Evolutionary conservation across 2,888 invertebrate species (phyloP), one percentile per base, ranked within the genome.

Genomic region (Hirtodrosophila trivittata): DNA sequence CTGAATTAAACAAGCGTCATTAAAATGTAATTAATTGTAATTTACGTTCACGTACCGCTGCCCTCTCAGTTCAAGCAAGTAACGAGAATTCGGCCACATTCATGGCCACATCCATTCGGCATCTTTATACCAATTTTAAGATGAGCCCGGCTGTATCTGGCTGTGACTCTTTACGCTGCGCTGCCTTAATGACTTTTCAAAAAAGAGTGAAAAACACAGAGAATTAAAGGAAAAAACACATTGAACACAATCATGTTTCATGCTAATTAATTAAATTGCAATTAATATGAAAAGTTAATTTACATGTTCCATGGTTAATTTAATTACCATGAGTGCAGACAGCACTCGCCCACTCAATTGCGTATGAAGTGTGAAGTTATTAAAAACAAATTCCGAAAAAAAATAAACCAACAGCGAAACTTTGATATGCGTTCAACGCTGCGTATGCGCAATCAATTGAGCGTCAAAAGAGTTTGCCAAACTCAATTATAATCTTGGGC

Each of bases 11-110:
- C 85, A 88, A 83, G 85, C 87, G 88, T 86, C 86, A 89, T 88
- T 88, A 88, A 88, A 88, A 88, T 87, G 86, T 87, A 87, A 87
- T 89, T 89, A 88, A 86, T 87, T 86, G 87, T 86, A 87, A 87
- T 89, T 87, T 80, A 87, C 88, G 77, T 86, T 77, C 69, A 77
- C 73, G 85, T 80, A 54, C 57, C 64, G 50, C 51, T 66, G 69
- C 51, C 57, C 59, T 33, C 28, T 4, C 50, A 51, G 60, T 58
- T 63, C 56, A 55, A 47, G 39, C 32, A 60, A 75, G 76, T 83
- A 78, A 21, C 2, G 18, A 21, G 18, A 2, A 76, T 69, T 72
- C 60, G 57, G 33, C 33, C 32, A 43, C 45, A 38, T 46, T 39
- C 67, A 13, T 21, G 30, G 16, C 42, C 42, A n/a, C 47, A 21